Evolutionary conservation across 2,797 vertebrate species (phyloP), one percentile per base, ranked within the genome.

Genomic region (Lacerta bilineata): DNA sequence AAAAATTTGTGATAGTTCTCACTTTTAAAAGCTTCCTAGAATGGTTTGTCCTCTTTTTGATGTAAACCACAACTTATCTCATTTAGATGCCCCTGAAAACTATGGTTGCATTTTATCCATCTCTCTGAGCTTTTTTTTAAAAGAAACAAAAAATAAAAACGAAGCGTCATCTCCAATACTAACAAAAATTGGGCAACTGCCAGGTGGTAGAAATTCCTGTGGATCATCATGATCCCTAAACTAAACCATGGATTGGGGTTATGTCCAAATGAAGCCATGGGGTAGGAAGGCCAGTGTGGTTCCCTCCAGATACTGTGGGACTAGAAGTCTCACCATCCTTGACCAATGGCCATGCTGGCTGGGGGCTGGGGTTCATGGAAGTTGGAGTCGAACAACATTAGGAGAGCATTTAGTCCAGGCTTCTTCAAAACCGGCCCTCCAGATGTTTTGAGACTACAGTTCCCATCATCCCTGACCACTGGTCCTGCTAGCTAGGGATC

Each of bases 161-260:
- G 39, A 64, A 23, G 27, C 8, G 5, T 27, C 36, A 41, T 18
- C 11, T 33, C 1, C 61, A 33, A 13, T 17, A 25, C 5, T 13
- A 15, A 68, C 27, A 85, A 68, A 78, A 66, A 33, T 66, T 29
- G 33, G 39, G 41, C 5, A 43, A 17, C 41, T 78, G 29, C 20
- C 8, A 83, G 4, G n/a, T 69, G 66, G 17, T 29, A 29, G 18
- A 84, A 74, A 17, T 69, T 17, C 10, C 10, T 9, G 59, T 23
- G 83, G 36, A 74, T 17, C 71, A 59, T 7, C n/a, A 17, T 55
- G 46, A 11, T 59, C 69, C 6, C 46, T 72, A 72, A 93, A 92
- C 76, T 66, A 76, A 0, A 0, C 69, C 11, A n/a, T 17, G 69
- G n/a, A n/a, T 33, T 33, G 69, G 29, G 29, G 27, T n/a, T n/a